A percentile compares a stretch with the other conserved stretches of the same genome.
phyloP scores from a whole-genome alignment of 2,888 invertebrate genomes.

The Aspidapion aeneum region DNA sequence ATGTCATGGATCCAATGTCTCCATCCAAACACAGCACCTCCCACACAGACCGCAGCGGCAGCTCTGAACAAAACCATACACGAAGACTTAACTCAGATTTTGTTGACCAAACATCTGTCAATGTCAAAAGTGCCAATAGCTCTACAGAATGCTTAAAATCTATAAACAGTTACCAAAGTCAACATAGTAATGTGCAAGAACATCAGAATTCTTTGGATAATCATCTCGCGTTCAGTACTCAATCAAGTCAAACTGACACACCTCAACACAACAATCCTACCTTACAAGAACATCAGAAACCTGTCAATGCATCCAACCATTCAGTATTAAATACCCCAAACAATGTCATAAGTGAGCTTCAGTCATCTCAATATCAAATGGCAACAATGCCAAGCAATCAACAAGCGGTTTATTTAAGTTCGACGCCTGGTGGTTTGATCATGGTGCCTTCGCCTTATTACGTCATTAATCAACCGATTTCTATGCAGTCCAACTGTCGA shows the following conservation, averaged over 20 bases:
- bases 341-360: neutral
- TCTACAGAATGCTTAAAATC: no score
- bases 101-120: no score
- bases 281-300: neutral
- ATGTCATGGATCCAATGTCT: neutral
- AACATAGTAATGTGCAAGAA: neutral
- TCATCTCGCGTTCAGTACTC: no score
- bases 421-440: neutral
- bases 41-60: neutral
- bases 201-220: neutral
- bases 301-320: neutral
- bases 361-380: no score
- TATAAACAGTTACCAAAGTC: no score
- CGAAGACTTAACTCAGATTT: no score
- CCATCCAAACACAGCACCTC: neutral
- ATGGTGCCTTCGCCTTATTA: conserved; percentile 12
- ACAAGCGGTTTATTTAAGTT: neutral
- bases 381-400: neutral
- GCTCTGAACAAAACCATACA: neutral
- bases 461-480: conserved; percentile 20
- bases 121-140: no score
- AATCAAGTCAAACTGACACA: no score
- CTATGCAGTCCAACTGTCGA: conserved; percentile 13
- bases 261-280: neutral
- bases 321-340: neutral